phyloP scores from a whole-genome alignment of 2,797 vertebrate species.

The Myotis vivesi region DNA sequence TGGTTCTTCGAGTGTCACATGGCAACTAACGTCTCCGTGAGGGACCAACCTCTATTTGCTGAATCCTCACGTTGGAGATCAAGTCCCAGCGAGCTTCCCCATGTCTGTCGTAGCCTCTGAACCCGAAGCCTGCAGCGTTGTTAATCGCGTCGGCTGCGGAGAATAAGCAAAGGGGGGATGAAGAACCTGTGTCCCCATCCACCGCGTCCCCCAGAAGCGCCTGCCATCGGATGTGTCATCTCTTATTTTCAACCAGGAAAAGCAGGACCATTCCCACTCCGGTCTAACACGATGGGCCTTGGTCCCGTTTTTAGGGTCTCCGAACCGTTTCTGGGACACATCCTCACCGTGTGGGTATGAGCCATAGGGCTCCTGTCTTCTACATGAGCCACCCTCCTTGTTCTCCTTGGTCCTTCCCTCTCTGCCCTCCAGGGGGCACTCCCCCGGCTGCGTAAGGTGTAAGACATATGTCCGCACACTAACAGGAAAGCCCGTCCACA shows the following conservation, averaged over 20 bases:
- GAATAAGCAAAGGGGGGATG: slow-evolving; percentile 28
- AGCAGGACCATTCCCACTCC: not conserved
- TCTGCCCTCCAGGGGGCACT: slow-evolving; percentile 78
- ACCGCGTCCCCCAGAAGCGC: rapidly evolving
- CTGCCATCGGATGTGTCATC: not conserved
- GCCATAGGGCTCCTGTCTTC: not conserved
- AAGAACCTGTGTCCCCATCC: not conserved
- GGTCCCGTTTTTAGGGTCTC: not conserved
- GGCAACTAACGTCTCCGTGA: not conserved
- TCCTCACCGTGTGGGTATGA: not conserved
- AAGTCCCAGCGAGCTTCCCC: slow-evolving; percentile 94
- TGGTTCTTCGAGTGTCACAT: rapidly evolving
- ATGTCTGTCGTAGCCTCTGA: slow-evolving; percentile 94
- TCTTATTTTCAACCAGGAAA: not conserved
- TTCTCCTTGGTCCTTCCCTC: not conserved
- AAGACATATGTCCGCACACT: not conserved
- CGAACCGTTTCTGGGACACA: not conserved
- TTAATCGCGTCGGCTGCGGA: slow-evolving; percentile 96
- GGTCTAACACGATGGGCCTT: not conserved
- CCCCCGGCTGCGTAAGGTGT: not conserved
- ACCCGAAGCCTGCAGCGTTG: slow-evolving; percentile 98
- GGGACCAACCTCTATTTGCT: slow-evolving; percentile 94
- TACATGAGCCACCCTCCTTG: not conserved
- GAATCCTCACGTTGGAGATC: slow-evolving; percentile 96
- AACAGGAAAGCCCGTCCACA: not conserved